Evolutionary conservation across 2,888 invertebrate genomes (phyloP).

Genomic region (Pheosia tremula): DNA sequence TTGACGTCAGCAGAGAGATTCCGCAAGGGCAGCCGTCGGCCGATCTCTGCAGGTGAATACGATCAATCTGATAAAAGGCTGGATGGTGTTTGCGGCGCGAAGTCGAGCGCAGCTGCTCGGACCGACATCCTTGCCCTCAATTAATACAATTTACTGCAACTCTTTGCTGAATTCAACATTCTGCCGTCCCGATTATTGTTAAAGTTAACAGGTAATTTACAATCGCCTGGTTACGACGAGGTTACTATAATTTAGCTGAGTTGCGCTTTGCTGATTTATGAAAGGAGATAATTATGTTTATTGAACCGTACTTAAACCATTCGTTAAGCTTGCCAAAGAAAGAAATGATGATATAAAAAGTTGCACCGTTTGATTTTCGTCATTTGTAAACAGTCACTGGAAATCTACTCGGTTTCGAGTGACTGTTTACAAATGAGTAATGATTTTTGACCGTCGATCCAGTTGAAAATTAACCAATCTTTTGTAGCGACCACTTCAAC

Average conservation of each 20-base stretch:
- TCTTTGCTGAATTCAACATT: slow-evolving; percentile 71
- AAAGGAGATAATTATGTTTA: slow-evolving; percentile 31
- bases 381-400: neutral
- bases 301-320: slow-evolving; percentile 14
- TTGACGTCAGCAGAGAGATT: slow-evolving; percentile 47
- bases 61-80: slow-evolving; percentile 47
- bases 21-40: slow-evolving; percentile 49
- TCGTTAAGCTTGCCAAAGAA: slow-evolving; percentile 15
- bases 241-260: slow-evolving; percentile 19
- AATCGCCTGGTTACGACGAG: slow-evolving; percentile 20
- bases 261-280: slow-evolving; percentile 21
- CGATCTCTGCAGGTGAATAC: slow-evolving; percentile 60
- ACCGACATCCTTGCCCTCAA: slow-evolving; percentile 79
- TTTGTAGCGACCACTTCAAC: too few relatives aligned
- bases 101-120: slow-evolving; percentile 52
- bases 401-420: neutral
- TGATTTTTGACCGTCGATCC: neutral
- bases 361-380: neutral
- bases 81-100: slow-evolving; percentile 45
- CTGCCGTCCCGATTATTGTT: slow-evolving; percentile 44
- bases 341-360: slow-evolving; percentile 12
- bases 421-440: neutral
- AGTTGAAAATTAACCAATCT: neutral
- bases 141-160: slow-evolving; percentile 74
- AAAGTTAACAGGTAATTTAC: slow-evolving; percentile 29